Evolutionary conservation across 2,113 vertebrate genomes (phyloP).

Genomic region (Lepidothrix coronata): DNA sequence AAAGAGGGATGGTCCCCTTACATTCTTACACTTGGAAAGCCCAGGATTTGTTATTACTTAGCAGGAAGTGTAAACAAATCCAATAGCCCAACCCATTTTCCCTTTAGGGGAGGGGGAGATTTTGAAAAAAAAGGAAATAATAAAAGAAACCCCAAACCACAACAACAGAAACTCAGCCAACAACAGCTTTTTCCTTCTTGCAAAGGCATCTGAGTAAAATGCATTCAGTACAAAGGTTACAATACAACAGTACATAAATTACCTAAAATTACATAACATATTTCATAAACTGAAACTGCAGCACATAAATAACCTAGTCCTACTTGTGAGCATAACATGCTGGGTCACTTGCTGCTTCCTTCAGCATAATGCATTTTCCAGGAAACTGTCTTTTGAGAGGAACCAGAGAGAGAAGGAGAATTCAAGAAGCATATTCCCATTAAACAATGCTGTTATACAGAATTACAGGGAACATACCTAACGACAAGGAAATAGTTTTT

Average conservation of each 20-base stretch:
- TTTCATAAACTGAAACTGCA: constrained; percentile 20
- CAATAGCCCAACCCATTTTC: neutral
- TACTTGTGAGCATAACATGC: neutral
- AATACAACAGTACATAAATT: neutral
- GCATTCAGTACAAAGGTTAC: neutral
- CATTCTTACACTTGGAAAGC: neutral
- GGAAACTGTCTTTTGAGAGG: neutral
- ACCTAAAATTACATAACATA: neutral
- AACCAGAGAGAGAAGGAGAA: neutral
- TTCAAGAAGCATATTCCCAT: neutral
- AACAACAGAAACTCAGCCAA: neutral
- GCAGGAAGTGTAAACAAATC: neutral
- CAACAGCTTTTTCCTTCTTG: neutral
- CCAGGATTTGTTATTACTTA: neutral
- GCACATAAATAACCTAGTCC: neutral
- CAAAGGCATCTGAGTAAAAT: neutral
- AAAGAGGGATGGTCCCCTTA: neutral
- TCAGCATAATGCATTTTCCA: neutral
- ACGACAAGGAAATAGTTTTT: neutral
- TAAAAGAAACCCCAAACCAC: neutral
- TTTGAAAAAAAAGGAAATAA: neutral
- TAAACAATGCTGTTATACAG: neutral
- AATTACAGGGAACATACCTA: neutral
- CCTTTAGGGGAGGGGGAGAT: neutral
- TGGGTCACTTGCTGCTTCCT: neutral